These are phyloP conservation scores for Calameuta pallipes DNA, from an alignment of 2,888 invertebrate species.

Conservation along the genomic window DNA sequence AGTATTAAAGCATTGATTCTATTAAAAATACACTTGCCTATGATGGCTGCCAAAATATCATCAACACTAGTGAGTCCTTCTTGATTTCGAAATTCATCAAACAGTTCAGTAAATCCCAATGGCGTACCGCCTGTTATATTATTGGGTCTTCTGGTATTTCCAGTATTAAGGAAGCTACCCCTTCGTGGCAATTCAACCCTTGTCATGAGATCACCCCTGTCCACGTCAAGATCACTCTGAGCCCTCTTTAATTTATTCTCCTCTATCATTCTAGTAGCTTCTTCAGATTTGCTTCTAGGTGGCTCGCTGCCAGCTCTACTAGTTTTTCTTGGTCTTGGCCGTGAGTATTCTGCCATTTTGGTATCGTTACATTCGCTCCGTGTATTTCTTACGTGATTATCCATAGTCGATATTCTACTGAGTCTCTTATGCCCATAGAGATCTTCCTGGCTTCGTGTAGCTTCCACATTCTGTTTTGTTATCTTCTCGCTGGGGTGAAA, in stretches of 20 bases:
- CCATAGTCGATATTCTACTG: slow-evolving; percentile 50
- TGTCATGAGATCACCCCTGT: slow-evolving; percentile 84
- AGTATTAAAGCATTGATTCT: neutral
- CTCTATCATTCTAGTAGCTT: slow-evolving; percentile 31
- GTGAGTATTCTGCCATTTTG: slow-evolving; percentile 24
- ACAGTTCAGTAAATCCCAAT: slow-evolving; percentile 86
- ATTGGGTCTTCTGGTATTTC: slow-evolving; percentile 80
- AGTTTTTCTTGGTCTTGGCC: slow-evolving; percentile 45
- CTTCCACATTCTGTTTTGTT: neutral
- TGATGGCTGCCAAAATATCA: slow-evolving; percentile 88
- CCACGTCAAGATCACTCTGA: slow-evolving; percentile 68
- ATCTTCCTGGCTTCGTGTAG: slow-evolving; percentile 27
- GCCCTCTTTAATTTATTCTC: slow-evolving; percentile 66
- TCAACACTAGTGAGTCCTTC: slow-evolving; percentile 90
- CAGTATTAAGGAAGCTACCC: slow-evolving; percentile 86
- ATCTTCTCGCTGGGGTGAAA: neutral
- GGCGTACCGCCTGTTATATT: slow-evolving; percentile 78
- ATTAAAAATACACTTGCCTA: slow-evolving; percentile 58
- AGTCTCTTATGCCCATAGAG: slow-evolving; percentile 23
- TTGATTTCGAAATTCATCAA: slow-evolving; percentile 87
- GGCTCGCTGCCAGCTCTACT: slow-evolving; percentile 63
- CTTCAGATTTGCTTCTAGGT: slow-evolving; percentile 50
- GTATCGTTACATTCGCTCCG: slow-evolving; percentile 11
- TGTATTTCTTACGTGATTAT: slow-evolving; percentile 46
- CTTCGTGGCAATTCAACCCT: slow-evolving; percentile 88